Base-by-base conservation (phyloP, 2,113 vertebrate genomes). In the Lepisosteus oculatus region DNA sequence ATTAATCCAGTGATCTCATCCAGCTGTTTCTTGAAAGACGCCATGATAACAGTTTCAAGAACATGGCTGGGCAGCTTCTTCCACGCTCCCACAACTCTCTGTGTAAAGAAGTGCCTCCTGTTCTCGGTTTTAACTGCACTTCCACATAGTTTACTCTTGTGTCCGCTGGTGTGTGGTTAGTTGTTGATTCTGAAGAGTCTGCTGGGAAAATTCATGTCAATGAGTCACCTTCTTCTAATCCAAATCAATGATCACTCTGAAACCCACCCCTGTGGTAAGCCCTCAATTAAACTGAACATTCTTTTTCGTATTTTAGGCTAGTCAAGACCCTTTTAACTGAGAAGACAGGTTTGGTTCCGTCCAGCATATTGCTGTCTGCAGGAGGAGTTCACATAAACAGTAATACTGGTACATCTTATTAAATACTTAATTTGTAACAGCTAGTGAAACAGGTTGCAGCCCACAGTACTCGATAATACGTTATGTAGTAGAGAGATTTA, bases 241-340 rank as follows among this genome's bases (percentile, higher is more conserved):
- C 29, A 29, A 29, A 29, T 29, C 29, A 29, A 29, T 29, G 29
- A 29, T 29, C 29, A 29, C 29, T 29, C 29, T 29, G 29, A 29
- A 29, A 29, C 29, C 29, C 29, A 29, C 29, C 29, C 29, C 29
- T 29, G 29, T 29, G 29, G 29, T 29, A 29, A 70, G 43, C 7
- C 47, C 63, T 3, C 45, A 42, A 45, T 47, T 75, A n/a, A 66
- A 71, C 43, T 29, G 55, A 67, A 55, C 62, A 17, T 85, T 86
- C 54, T 81, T 29, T 85, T 71, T 76, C 80, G 55, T 79, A 71
- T 86, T 87, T 76, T 92, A 95, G 94, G 94, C 88, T 95, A 87
- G 93, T 94, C 76, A 94, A 94, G 90, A 94, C 92, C 68, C 80
- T 95, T 81, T 82, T 91, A 77, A 92, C 92, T 65, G 91, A 94